phyloP scores from a whole-genome alignment of 2,888 invertebrate species.

The Melinaea marsaeus region DNA sequence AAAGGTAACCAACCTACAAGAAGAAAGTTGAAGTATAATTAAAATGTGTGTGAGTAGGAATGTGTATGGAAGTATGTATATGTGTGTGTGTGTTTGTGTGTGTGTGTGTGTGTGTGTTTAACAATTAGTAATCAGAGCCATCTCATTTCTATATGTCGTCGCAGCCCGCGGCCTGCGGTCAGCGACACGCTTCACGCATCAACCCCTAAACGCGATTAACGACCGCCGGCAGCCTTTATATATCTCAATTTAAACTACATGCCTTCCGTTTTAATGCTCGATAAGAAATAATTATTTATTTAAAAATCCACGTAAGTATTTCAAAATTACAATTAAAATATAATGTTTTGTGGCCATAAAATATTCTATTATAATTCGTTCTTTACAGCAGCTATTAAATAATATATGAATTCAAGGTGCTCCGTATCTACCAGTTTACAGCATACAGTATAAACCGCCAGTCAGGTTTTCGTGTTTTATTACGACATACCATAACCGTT shows the following conservation, averaged over 20 bases:
- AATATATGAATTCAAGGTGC: constrained; percentile 1
- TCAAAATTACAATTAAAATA: too few relatives aligned
- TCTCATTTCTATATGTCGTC: constrained; percentile 28
- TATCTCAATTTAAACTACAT: constrained; percentile 17
- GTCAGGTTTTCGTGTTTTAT: constrained; percentile 38
- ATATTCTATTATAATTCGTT: background rate
- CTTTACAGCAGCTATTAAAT: constrained; percentile 1
- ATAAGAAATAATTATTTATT: too few relatives aligned
- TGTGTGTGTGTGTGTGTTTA: constrained; percentile 15
- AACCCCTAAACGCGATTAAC: constrained; percentile 39
- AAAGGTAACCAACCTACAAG: too few relatives aligned
- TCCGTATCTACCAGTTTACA: background rate
- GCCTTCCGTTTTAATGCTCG: constrained; percentile 14
- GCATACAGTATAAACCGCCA: background rate
- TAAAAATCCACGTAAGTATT: too few relatives aligned
- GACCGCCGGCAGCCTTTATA: constrained; percentile 27
- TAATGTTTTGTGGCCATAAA: background rate
- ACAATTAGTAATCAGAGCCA: constrained; percentile 15
- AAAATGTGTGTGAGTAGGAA: too few relatives aligned
- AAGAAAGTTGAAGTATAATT: too few relatives aligned
- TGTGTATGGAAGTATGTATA: constrained; percentile 3
- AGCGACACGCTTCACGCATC: constrained; percentile 38
- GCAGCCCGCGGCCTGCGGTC: constrained; percentile 32
- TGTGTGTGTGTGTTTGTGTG: background rate
- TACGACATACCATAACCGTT: constrained; percentile 39